These are phyloP conservation scores for Drosophila quadrilineata DNA, from an alignment of 1,140 invertebrate genomes.

Conservation along the genomic window DNA sequence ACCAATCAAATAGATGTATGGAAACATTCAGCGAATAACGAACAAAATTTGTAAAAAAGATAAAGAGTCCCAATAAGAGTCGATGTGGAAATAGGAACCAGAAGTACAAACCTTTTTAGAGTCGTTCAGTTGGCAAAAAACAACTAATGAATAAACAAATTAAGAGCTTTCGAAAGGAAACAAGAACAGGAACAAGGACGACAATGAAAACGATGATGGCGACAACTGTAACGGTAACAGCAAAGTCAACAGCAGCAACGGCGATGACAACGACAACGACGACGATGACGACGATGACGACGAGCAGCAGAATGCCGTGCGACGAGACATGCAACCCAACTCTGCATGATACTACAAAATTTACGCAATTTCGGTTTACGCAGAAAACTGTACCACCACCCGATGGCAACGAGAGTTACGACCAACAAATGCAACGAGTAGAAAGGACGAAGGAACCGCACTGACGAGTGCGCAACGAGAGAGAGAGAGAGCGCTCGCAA, in stretches of 20 bases:
- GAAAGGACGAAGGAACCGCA: slow-evolving; percentile 3
- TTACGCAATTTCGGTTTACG: slow-evolving; percentile 75
- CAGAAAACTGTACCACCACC: slow-evolving; percentile 79
- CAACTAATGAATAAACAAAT: slow-evolving; percentile 42
- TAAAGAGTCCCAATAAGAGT: slow-evolving; percentile 34
- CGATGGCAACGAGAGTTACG: slow-evolving; percentile 41
- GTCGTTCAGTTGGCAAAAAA: slow-evolving; percentile 1
- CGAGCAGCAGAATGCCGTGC: slow-evolving; percentile 54
- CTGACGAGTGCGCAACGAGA: neutral
- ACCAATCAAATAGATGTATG: slow-evolving; percentile 38
- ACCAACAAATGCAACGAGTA: slow-evolving; percentile 21
- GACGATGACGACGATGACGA: slow-evolving; percentile 21
- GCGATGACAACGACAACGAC: slow-evolving; percentile 29
- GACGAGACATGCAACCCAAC: slow-evolving; percentile 70
- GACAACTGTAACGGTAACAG: slow-evolving; percentile 10
- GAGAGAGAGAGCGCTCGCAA: too few species aligned
- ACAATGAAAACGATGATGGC: slow-evolving; percentile 25
- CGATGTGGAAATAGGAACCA: neutral
- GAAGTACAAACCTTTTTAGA: slow-evolving; percentile 34
- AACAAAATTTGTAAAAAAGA: slow-evolving; percentile 1
- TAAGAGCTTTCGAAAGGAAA: slow-evolving; percentile 34
- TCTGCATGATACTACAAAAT: slow-evolving; percentile 66
- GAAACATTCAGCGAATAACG: slow-evolving; percentile 21
- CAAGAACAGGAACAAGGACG: slow-evolving; percentile 25
- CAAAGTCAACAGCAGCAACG: slow-evolving; percentile 20